Evolutionary conservation across 2,888 invertebrate species (phyloP).

Genomic region (Diplazon laetatorius): DNA sequence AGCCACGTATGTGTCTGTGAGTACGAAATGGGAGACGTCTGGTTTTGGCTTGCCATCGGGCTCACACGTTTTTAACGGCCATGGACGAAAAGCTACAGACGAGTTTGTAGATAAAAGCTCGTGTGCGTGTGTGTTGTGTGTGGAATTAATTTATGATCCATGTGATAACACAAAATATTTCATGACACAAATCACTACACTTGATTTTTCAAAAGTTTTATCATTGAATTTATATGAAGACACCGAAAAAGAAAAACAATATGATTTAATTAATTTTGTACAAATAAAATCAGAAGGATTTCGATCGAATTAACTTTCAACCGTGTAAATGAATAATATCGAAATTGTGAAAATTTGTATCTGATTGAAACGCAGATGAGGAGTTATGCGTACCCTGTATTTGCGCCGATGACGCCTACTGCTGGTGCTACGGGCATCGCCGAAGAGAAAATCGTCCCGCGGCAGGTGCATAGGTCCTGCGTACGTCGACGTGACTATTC

Average conservation of each 20-base stretch:
- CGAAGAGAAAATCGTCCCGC: slow-evolving; percentile 73
- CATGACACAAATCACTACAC: background rate
- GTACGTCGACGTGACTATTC: slow-evolving; percentile 56
- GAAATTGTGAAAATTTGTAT: too few species aligned
- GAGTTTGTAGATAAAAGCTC: slow-evolving; percentile 18
- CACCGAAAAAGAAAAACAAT: too few species aligned
- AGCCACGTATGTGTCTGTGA: slow-evolving; percentile 7
- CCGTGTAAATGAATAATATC: too few species aligned
- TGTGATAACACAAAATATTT: background rate
- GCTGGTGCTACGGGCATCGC: slow-evolving; percentile 64
- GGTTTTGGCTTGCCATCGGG: slow-evolving; percentile 34
- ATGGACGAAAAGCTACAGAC: background rate
- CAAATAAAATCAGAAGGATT: background rate
- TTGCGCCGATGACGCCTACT: slow-evolving; percentile 71
- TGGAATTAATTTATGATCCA: slow-evolving; percentile 32
- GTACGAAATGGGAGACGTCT: slow-evolving; percentile 42
- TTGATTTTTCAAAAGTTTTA: background rate
- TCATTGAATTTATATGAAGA: too few species aligned
- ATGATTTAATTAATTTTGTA: background rate
- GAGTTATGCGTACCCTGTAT: slow-evolving; percentile 74
- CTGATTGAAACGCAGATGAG: too few species aligned
- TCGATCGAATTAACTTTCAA: too few species aligned
- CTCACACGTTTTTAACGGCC: background rate
- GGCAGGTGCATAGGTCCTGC: slow-evolving; percentile 68
- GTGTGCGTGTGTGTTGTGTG: slow-evolving; percentile 17